These are phyloP conservation scores for Cyprinodon variegatus DNA, from an alignment of 2,113 vertebrate genomes.

Conservation along the genomic window DNA sequence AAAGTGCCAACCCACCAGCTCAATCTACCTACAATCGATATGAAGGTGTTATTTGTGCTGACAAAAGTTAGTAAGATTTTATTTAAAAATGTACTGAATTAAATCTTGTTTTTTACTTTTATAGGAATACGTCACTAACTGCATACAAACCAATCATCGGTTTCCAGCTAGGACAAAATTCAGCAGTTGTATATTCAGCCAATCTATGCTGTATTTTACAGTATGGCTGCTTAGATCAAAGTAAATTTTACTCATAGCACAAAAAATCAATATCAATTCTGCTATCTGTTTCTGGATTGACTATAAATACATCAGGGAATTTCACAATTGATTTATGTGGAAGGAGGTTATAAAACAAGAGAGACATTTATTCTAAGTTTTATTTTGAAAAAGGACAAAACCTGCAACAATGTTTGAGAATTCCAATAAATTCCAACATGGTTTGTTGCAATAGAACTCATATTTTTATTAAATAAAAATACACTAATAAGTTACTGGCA, in stretches of 20 bases:
- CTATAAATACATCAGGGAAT: background rate
- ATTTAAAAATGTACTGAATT: background rate
- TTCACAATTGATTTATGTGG: background rate
- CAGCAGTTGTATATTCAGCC: background rate
- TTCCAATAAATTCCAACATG: background rate
- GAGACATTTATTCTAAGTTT: background rate
- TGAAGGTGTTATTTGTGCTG: background rate
- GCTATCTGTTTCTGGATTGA: too few relatives aligned
- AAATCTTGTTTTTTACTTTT: background rate
- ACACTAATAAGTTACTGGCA: background rate
- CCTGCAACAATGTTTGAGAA: too few relatives aligned
- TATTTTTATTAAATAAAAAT: background rate
- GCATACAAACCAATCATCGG: background rate
- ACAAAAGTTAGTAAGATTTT: constrained; percentile 2
- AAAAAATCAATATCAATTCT: background rate
- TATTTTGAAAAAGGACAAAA: too few relatives aligned
- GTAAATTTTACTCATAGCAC: background rate
- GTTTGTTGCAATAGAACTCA: background rate
- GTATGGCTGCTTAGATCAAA: background rate
- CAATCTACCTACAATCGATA: constrained; percentile 14
- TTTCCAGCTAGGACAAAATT: background rate
- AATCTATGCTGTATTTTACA: background rate
- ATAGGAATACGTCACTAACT: background rate
- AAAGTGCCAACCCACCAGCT: constrained; percentile 10
- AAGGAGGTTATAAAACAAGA: background rate